Evolutionary conservation across 1,140 invertebrate genomes (phyloP).

Genomic region (Microvelia longipes): DNA sequence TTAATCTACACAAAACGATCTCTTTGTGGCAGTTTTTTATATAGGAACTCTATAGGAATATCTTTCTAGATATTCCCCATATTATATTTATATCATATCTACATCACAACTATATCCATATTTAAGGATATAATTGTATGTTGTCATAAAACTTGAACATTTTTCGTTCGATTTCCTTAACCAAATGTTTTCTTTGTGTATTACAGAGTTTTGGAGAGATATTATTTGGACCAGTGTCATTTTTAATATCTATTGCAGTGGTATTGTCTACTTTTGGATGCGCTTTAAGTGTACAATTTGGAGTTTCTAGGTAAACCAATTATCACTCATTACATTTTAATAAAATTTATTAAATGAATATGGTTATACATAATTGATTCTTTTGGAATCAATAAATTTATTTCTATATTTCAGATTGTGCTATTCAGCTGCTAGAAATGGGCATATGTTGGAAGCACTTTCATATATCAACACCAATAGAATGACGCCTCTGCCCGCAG

Average conservation of each 20-base stretch:
- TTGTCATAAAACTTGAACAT: no score
- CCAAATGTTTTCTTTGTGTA: not conserved
- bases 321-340: not conserved
- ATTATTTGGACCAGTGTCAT: conserved; percentile 40
- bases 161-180: no score
- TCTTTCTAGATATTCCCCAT: no score
- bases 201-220: conserved; percentile 42
- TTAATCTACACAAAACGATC: no score
- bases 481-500: conserved; percentile 67
- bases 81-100: no score
- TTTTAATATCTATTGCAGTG: conserved; percentile 53
- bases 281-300: conserved; percentile 56
- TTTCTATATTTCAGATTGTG: conserved; percentile 66
- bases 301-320: conserved; percentile 43
- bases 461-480: conserved; percentile 67
- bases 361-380: not conserved
- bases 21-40: no score
- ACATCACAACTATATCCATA: no score
- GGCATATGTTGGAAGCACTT: conserved; percentile 67
- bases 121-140: no score
- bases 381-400: no score
- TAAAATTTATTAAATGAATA: not conserved
- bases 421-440: conserved; percentile 74
- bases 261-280: conserved; percentile 59
- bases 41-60: no score